Conservation (phyloP, 1,140 invertebrate species). For the Drosophila sturtevanti region DNA sequence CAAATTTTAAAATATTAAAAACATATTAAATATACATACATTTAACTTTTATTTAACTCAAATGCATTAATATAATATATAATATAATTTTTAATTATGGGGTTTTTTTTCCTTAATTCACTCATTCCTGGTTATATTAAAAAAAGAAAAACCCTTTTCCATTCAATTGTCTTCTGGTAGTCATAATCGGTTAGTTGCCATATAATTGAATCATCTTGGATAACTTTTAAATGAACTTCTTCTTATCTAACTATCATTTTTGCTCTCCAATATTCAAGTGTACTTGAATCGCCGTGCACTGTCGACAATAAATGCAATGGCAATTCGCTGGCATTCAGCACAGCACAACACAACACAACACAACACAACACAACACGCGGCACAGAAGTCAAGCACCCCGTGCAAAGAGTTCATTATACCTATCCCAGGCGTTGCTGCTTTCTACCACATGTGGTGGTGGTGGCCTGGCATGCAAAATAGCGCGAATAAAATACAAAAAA, state of each 20-base stretch:
- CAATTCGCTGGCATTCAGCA: slow-evolving; percentile 24
- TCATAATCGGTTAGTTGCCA: no score
- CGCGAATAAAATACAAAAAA: slow-evolving; percentile 29
- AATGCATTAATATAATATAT: no score
- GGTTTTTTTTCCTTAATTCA: no score
- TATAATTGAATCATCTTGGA: background rate
- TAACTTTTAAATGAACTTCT: background rate
- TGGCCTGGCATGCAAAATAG: slow-evolving; percentile 64
- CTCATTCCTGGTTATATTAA: no score
- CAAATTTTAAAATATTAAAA: no score
- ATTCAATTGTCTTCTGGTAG: no score
- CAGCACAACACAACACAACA: slow-evolving; percentile 38
- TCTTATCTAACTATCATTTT: background rate
- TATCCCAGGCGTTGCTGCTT: slow-evolving; percentile 50
- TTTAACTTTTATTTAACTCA: no score
- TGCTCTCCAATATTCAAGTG: background rate
- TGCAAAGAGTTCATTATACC: slow-evolving; percentile 59
- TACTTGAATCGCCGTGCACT: slow-evolving; percentile 6
- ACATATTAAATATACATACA: no score
- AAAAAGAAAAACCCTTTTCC: no score
- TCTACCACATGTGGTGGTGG: slow-evolving; percentile 47
- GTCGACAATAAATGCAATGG: background rate
- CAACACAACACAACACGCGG: slow-evolving; percentile 32
- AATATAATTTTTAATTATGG: no score
- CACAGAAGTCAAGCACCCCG: slow-evolving; percentile 58